Base-by-base conservation (phyloP, 2,797 vertebrate genomes). In the Heliangelus exortis region DNA sequence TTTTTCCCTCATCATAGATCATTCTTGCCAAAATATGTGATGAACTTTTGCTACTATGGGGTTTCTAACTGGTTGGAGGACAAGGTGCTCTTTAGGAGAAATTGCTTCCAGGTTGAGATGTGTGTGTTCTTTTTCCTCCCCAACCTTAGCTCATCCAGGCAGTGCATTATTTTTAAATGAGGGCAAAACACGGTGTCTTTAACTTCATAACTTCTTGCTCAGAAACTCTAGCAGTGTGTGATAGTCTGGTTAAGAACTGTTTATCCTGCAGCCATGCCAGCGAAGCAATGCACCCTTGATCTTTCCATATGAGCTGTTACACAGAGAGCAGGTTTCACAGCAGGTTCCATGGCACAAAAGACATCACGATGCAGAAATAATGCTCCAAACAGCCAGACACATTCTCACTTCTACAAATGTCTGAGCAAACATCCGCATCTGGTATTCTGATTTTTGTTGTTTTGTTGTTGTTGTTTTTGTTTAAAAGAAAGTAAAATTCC, bases 271-370 rank as follows among this genome's bases (percentile, higher is more conserved):
- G 89, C 93, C 84, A 94, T 97, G 97, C 95, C 96, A 97, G 95
- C 90, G 90, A 84, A 94, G 92, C 80, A 51, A 78, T 85, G 86
- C 94, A 94, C 95, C 89, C 96, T 96, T 84, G 91, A 92, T 96
- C 94, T 94, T 97, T 95, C 98, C 97, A 97, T 98, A 97, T 97
- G 97, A 97, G 97, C 96, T 95, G 97, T 96, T 97, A 97, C 85
- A 81, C 89, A 87, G 89, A 92, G 87, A 97, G 96, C 93, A 97
- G 93, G 97, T 97, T 98, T 98, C 90, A 89, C 95, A 97, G 97
- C 94, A 94, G 94, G 94, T 95, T 98, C 97, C 73, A 66, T 78
- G 96, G 95, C 96, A 94, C 68, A 62, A 96, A 96, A 97, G 95
- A 94, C 93, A 94, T 97, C 93, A 87, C 4, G 83, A 96, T 95